Evolutionary conservation across 2,888 invertebrate species (phyloP), one percentile per base, ranked within the genome.

Genomic region (Apodemia mormo): DNA sequence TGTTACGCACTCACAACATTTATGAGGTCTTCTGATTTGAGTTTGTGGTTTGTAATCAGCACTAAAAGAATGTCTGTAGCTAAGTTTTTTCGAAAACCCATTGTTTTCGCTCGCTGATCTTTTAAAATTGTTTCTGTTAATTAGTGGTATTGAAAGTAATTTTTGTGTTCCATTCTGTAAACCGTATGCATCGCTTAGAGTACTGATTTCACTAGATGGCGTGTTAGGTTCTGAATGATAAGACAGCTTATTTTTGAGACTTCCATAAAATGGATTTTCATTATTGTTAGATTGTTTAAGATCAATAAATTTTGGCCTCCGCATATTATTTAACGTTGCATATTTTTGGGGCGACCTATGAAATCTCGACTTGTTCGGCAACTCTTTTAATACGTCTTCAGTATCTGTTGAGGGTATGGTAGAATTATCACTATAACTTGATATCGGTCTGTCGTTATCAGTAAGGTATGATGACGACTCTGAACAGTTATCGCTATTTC

Each of bases 151-250:
- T 84, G 89, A 82, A 54, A 93, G 89, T 81, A 92, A 90, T 81
- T 89, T 86, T 75, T 90, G 89, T 68, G 90, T 88, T 82, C 92
- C 89, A 79, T 82, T 89, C 52, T 89, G 79, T 78, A 92, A 84
- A 80, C 80, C 85, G 74, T 86, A 83, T 72, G 87, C 87, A 73
- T 86, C 86, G 75, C 82, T 84, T 71, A 90, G 79, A 73, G 85
- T 83, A 14, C 80, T 75, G 74, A 81, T 82, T 74, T 92, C 91
- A 66, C 85, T 84, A 72, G 82, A 84, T 45, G 94, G 94, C 12
- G 94, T 94, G 77, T 88, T 94, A 56, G 94, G 94, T 83, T 94
- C 94, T 5, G 94, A 93, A 79, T 92, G 88, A 80, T 92, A 92
- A 43, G 93, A 93, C 73, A 92, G 86, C 82, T 85, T 88, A 78